Conservation (phyloP, 2,888 invertebrate genomes). For the Epinotia bilunana region DNA sequence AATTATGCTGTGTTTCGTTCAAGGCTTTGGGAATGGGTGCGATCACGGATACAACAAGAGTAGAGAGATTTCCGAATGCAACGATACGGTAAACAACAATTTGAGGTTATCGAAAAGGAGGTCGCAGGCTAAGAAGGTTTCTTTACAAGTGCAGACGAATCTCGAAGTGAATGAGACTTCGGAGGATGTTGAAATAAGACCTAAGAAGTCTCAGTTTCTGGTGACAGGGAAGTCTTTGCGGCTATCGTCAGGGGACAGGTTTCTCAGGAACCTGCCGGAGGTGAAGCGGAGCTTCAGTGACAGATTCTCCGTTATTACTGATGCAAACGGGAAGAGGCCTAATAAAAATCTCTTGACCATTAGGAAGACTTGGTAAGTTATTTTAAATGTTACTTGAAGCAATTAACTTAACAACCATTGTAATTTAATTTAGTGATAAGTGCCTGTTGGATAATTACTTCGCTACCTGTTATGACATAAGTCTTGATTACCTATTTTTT, state of each 20-base stretch:
- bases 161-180: constrained; percentile 47
- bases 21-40: constrained; percentile 84
- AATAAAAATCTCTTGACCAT: constrained; percentile 73
- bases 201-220: constrained; percentile 59
- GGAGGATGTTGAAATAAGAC: constrained; percentile 58
- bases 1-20: constrained; percentile 89
- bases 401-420: not conserved
- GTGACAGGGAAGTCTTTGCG: constrained; percentile 69
- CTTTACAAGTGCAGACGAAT: constrained; percentile 55
- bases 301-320: constrained; percentile 73
- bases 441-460: not conserved
- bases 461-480: not conserved
- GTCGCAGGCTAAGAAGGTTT: constrained; percentile 55
- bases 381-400: not conserved
- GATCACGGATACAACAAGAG: constrained; percentile 67
- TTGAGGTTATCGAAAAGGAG: constrained; percentile 55
- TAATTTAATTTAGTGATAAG: not conserved
- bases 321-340: constrained; percentile 67
- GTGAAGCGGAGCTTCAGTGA: constrained; percentile 81
- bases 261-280: constrained; percentile 61
- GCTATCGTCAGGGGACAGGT: constrained; percentile 65
- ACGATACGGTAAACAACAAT: constrained; percentile 64
- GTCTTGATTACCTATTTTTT: not conserved
- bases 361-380: constrained; percentile 78
- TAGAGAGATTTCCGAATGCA: constrained; percentile 64